A percentile compares a stretch with the other conserved stretches of the same genome.
phyloP scores from a whole-genome alignment of 2,888 invertebrate species.

The Hylaea fasciaria region DNA sequence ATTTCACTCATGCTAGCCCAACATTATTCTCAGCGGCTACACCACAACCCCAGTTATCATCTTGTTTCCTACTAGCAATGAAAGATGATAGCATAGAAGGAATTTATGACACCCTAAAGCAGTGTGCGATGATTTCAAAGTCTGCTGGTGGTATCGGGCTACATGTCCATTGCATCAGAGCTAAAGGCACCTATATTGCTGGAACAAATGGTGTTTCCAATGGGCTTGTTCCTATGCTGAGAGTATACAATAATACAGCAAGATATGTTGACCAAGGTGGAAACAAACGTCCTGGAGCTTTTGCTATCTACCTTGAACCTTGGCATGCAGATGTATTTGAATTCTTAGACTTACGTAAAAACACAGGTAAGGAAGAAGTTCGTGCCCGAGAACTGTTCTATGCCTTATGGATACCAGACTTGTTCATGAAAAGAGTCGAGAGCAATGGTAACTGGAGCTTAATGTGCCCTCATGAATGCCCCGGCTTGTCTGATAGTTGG shows the following conservation, averaged over 20 bases:
- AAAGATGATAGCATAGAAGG: slow-evolving; percentile 97
- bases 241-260: slow-evolving; percentile 98
- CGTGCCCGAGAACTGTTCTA: slow-evolving; percentile 98
- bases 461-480: slow-evolving; percentile 98
- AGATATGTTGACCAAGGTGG: slow-evolving; percentile 99
- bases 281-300: slow-evolving; percentile 98
- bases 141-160: slow-evolving; percentile 98
- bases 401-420: slow-evolving; percentile 98
- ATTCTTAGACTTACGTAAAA: slow-evolving; percentile 97
- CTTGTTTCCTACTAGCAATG: slow-evolving; percentile 98
- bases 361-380: slow-evolving; percentile 97
- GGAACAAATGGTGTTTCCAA: slow-evolving; percentile 98
- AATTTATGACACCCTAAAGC: slow-evolving; percentile 95
- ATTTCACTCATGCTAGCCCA: slow-evolving; percentile 99
- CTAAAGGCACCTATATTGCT: slow-evolving; percentile 95
- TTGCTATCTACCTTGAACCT: slow-evolving; percentile 98
- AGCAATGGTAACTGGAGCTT: slow-evolving; percentile 94
- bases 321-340: slow-evolving; percentile 99
- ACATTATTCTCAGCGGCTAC: slow-evolving; percentile 98
- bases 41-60: slow-evolving; percentile 95
- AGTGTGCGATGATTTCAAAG: slow-evolving; percentile 98
- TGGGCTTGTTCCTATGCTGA: slow-evolving; percentile 97
- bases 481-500: slow-evolving; percentile 96
- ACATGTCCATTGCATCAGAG: slow-evolving; percentile 97
- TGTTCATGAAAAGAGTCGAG: slow-evolving; percentile 98